Conservation (phyloP, 2,113 vertebrate species). For the Alligator sinensis region DNA sequence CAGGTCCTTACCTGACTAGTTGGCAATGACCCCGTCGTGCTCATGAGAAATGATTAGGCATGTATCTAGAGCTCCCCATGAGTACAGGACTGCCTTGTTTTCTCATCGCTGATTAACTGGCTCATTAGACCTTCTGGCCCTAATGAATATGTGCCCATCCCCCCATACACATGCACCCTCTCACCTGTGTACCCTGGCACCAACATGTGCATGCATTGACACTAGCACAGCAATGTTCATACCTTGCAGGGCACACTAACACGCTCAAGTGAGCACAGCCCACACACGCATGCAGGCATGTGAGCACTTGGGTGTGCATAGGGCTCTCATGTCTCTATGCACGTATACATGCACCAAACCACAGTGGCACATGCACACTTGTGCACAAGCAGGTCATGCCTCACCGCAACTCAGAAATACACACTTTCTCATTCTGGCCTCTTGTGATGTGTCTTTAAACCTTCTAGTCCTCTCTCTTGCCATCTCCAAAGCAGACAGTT, state of each 20-base stretch:
- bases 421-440: background rate
- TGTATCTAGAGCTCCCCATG: background rate
- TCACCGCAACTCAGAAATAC: background rate
- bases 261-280: background rate
- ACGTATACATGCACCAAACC: background rate
- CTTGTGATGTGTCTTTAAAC: background rate
- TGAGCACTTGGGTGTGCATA: background rate
- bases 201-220: background rate
- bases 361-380: background rate
- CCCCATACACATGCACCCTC: no score
- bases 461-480: background rate
- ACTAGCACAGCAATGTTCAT: background rate
- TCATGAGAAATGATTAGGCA: background rate
- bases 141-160: background rate
- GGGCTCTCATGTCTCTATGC: background rate
- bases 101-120: background rate
- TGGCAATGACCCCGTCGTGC: background rate
- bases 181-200: background rate
- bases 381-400: background rate
- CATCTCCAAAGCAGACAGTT: background rate
- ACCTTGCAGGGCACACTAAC: background rate
- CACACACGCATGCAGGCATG: background rate
- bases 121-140: background rate
- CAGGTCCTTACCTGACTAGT: background rate
- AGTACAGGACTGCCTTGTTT: background rate